Base-by-base conservation (phyloP, 1,140 invertebrate species). In the Microvelia longipes region DNA sequence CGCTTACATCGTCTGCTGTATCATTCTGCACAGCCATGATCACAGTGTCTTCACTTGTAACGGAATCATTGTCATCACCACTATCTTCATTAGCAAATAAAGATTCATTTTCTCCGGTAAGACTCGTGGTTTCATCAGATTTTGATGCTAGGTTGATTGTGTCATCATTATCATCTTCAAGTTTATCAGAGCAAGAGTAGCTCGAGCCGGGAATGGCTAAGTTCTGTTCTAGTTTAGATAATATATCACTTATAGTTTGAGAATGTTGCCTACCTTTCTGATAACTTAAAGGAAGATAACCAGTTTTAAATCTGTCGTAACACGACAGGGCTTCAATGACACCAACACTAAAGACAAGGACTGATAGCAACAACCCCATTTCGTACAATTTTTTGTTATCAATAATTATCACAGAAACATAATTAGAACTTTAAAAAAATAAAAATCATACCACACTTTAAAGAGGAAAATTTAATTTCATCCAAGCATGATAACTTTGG, bases 311-410 rank as follows among this genome's bases (percentile, higher is more conserved):
- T 19, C 69, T 69, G 14, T 72, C 68, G 19, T 67, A n/a, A 65
- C 71, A 70, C 1, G 71, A 70, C 2, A 72, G 1, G 1, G 71
- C 71, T 35, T 72, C 71, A n/a, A 72, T 15, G 29, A 72, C 71
- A 19, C 71, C 71, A 1, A 72, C 62, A 60, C 63, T 66, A 29
- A 72, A 70, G 29, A 72, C 71, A 19, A 72, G 67, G n/a, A 72
- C 71, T 1, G 71, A 72, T 27, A 72, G 28, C 69, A 70, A 67
- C 29, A 72, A 61, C 28, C 71, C 71, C 71, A 72, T 72, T 13
- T 62, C 28, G 13, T 5, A n/a, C n/a, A n/a, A n/a, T n/a, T n/a
- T n/a, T n/a, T n/a, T n/a, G n/a, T n/a, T n/a, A n/a, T n/a, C n/a
- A n/a, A n/a, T n/a, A n/a, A n/a, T n/a, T n/a, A n/a, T n/a, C n/a